Conservation (phyloP, 2,888 invertebrate genomes). For the Hypomecis atomaria region DNA sequence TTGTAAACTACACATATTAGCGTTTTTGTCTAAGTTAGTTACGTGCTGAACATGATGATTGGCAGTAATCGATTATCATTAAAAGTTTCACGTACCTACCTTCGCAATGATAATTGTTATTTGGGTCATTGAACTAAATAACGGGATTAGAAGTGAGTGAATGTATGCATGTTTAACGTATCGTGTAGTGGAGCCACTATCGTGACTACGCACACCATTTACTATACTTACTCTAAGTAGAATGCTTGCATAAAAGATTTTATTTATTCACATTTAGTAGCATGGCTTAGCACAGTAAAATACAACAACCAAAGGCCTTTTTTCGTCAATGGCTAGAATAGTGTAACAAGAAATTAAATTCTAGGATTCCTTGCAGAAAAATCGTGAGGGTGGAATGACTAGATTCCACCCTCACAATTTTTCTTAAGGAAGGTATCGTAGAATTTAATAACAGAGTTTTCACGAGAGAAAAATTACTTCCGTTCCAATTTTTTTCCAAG, state of each 20-base stretch:
- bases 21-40: constrained; percentile 58
- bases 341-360: too few relatives aligned
- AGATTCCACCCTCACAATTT: too few relatives aligned
- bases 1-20: constrained; percentile 56
- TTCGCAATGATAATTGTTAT: constrained; percentile 60
- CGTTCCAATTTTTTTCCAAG: too few relatives aligned
- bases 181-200: constrained; percentile 45
- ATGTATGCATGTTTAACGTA: constrained; percentile 58
- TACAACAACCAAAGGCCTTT: too few relatives aligned
- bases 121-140: constrained; percentile 72
- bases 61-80: constrained; percentile 60
- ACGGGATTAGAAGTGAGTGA: constrained; percentile 63
- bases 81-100: constrained; percentile 65
- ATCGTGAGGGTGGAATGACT: too few relatives aligned
- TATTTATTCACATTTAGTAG: constrained; percentile 14
- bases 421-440: too few relatives aligned
- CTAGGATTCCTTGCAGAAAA: too few relatives aligned
- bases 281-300: background rate
- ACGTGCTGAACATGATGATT: constrained; percentile 59
- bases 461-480: too few relatives aligned
- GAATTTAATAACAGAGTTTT: too few relatives aligned
- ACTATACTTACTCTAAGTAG: constrained; percentile 11
- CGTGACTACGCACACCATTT: constrained; percentile 44
- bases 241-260: constrained; percentile 4
- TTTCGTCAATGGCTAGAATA: too few relatives aligned